Evolutionary conservation across 1,140 invertebrate species (phyloP).

Genomic region (Sminthurinus signatus): DNA sequence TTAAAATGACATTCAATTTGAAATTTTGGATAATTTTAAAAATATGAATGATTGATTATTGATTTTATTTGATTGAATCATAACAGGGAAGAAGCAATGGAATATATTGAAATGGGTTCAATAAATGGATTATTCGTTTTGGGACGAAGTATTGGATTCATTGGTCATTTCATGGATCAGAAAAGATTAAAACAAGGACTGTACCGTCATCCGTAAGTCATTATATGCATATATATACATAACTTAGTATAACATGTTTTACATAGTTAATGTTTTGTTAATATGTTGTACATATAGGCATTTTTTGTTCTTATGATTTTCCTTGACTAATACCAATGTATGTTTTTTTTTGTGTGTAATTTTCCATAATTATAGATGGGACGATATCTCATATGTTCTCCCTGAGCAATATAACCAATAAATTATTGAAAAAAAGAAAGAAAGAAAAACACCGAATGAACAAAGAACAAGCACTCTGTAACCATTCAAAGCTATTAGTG

Average conservation of each 20-base stretch:
- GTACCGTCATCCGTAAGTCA: slow-evolving; percentile 98
- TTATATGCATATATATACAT: too few relatives aligned
- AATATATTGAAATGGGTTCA: slow-evolving; percentile 95
- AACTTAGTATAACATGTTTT: too few relatives aligned
- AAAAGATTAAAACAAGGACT: slow-evolving; percentile 97
- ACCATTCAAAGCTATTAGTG: too few relatives aligned
- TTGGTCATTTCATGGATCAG: slow-evolving; percentile 98
- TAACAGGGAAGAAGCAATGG: slow-evolving; percentile 88
- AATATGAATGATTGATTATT: neutral
- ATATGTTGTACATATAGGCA: too few relatives aligned
- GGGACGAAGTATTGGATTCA: slow-evolving; percentile 96
- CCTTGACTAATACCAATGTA: too few relatives aligned
- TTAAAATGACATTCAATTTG: neutral
- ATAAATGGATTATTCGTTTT: slow-evolving; percentile 98
- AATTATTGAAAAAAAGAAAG: too few relatives aligned
- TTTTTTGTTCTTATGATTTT: too few relatives aligned
- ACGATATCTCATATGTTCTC: slow-evolving; percentile 97
- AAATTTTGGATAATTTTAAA: neutral
- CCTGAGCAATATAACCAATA: slow-evolving; percentile 62
- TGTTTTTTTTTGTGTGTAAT: too few relatives aligned
- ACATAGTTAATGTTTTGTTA: too few relatives aligned
- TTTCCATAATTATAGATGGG: too few relatives aligned
- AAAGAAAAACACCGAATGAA: too few relatives aligned
- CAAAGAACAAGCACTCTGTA: neutral
- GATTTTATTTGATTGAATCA: slow-evolving; percentile 19